A percentile compares a stretch with the other conserved stretches of the same genome.
Conservation (phyloP, 2,888 invertebrate species). For the Tridacna gigas region DNA sequence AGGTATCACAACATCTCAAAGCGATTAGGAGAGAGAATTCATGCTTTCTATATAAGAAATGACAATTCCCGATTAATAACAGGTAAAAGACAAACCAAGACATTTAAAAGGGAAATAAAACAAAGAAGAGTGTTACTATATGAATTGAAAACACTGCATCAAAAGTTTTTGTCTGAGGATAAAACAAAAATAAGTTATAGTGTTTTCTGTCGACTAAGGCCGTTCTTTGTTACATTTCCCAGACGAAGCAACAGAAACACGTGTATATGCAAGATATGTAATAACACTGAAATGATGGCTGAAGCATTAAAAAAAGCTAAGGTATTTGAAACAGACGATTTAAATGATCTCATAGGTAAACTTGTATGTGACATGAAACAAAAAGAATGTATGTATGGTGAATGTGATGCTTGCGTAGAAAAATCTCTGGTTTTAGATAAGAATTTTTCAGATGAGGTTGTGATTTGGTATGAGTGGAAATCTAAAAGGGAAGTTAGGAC, state of each 20-base stretch:
- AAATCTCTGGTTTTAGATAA: neutral
- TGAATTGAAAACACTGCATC: slow-evolving; percentile 39
- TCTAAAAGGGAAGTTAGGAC: slow-evolving; percentile 26
- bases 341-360: neutral
- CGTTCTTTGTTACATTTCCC: slow-evolving; percentile 55
- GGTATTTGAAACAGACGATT: slow-evolving; percentile 1
- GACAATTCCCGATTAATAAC: slow-evolving; percentile 25
- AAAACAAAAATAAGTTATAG: slow-evolving; percentile 28
- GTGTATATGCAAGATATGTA: slow-evolving; percentile 52
- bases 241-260: slow-evolving; percentile 53
- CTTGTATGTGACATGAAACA: neutral
- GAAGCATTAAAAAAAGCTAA: slow-evolving; percentile 22
- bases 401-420: neutral
- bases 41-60: slow-evolving; percentile 24
- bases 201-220: slow-evolving; percentile 43
- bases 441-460: neutral
- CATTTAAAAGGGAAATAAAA: slow-evolving; percentile 43
- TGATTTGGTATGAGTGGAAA: slow-evolving; percentile 19
- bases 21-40: slow-evolving; percentile 13
- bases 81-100: slow-evolving; percentile 24
- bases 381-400: slow-evolving; percentile 4
- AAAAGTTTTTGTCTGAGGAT: slow-evolving; percentile 43
- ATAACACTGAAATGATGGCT: slow-evolving; percentile 47
- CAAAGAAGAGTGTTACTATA: slow-evolving; percentile 52
- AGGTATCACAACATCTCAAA: neutral